Evolutionary conservation across 2,797 vertebrate genomes (phyloP), one percentile per base, ranked within the genome.

Genomic region (Protosalanx chinensis): DNA sequence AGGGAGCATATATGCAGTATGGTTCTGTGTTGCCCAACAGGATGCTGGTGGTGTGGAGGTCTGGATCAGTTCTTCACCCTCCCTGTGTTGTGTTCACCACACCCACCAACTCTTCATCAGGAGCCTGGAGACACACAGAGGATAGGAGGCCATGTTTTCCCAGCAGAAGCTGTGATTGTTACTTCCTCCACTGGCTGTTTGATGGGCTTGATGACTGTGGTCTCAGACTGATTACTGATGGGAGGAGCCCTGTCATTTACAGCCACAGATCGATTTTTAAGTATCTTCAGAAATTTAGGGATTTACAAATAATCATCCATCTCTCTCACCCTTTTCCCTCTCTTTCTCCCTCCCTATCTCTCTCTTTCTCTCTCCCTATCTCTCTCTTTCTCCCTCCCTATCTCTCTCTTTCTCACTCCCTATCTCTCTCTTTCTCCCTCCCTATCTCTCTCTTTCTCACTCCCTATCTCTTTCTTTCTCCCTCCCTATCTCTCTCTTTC

Each of bases 181-280:
- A 80, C 86, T 82, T 87, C 65, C 81, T 87, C 75, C 73, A 76
- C 30, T 70, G 35, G 4, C 33, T 84, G 81, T 87, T 87, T 88
- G 82, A 89, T 56, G 51, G 51, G 76, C 83, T 82, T 82, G 75
- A 72, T 77, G 70, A 16, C 67, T 58, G 72, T 76, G 80, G 84
- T 84, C 81, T 13, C 78, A 82, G 81, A 82, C 80, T 90, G 88
- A 88, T 88, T 87, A 70, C 81, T 83, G 79, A 59, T 53, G 74
- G 72, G 20, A 62, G 77, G 82, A 79, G 80, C 82, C 84, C 83
- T 87, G 82, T 83, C 78, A 86, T 87, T 88, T 83, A 56, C 69
- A 77, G 75, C 51, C 18, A 72, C 57, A 78, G 82, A 89, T 84
- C 70, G 82, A 88, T 87, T 89, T 88, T 88, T 86, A 88, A 91